These are phyloP conservation scores for Cettia cetti DNA, from an alignment of 2,113 vertebrate species.

Conservation along the genomic window DNA sequence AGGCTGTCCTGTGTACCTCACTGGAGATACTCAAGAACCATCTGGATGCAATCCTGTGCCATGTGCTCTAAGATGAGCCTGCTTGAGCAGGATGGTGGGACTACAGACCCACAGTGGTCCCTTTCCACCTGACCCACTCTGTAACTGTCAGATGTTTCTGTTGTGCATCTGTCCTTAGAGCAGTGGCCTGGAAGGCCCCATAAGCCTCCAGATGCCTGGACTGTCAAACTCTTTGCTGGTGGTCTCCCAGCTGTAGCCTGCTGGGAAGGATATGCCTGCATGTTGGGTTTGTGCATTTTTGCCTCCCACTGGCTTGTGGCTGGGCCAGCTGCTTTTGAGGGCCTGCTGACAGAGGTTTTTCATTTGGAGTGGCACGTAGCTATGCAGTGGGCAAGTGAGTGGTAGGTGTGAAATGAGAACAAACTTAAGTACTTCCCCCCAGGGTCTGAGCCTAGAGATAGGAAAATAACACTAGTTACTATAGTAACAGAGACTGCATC, in stretches of 20 bases:
- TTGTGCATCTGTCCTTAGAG: background rate
- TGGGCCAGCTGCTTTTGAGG: slow-evolving; percentile 5
- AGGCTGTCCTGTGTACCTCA: background rate
- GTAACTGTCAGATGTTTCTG: background rate
- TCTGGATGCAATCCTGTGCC: background rate
- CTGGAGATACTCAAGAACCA: background rate
- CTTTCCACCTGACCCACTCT: background rate
- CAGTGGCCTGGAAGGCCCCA: rapidly evolving
- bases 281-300: background rate
- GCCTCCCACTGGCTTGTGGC: background rate
- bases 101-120: background rate
- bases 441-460: slow-evolving; percentile 5
- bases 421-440: background rate
- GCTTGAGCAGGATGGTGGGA: background rate
- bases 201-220: background rate
- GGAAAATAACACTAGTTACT: background rate
- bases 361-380: background rate
- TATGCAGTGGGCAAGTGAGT: background rate
- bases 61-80: background rate
- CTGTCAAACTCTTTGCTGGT: background rate
- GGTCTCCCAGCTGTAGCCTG: background rate
- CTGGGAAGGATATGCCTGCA: background rate
- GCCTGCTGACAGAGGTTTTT: background rate
- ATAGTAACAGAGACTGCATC: background rate
- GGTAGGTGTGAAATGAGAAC: slow-evolving; percentile 28